Evolutionary conservation across 2,888 invertebrate genomes (phyloP).

Genomic region (Dasysyrphus tricinctus): DNA sequence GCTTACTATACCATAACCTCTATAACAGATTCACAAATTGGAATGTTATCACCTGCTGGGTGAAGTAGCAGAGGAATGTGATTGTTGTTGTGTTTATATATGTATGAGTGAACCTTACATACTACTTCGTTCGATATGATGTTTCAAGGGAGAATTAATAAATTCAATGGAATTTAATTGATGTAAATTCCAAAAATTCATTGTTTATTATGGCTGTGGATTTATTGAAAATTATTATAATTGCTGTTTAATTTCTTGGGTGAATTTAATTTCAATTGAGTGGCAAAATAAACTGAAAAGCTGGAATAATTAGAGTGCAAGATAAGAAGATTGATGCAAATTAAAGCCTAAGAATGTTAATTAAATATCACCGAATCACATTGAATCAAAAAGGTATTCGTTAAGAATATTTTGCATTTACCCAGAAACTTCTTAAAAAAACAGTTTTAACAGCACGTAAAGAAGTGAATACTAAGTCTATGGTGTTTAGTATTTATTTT

Average conservation of each 20-base stretch:
- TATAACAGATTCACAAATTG: slow-evolving; percentile 50
- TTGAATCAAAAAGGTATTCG: not conserved
- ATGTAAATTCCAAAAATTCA: slow-evolving; percentile 39
- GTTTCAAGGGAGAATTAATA: slow-evolving; percentile 41
- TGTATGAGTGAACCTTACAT: not conserved
- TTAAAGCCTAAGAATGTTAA: not conserved
- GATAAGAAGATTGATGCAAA: not conserved
- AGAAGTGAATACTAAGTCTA: no score
- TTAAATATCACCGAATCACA: not conserved
- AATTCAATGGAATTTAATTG: slow-evolving; percentile 65
- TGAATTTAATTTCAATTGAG: not conserved
- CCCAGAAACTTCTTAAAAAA: no score
- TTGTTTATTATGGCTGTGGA: slow-evolving; percentile 35
- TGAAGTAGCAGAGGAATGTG: not conserved
- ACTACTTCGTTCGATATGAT: slow-evolving; percentile 1
- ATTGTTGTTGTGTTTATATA: not conserved
- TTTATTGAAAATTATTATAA: not conserved
- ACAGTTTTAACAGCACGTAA: no score
- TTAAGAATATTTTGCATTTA: no score
- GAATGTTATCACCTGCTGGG: slow-evolving; percentile 67
- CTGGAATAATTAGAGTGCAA: not conserved
- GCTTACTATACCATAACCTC: slow-evolving; percentile 4
- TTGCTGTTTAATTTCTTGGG: not conserved
- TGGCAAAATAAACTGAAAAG: not conserved
- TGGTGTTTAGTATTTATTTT: no score